Percentiles rank a stretch among this genome's conserved stretches.
Conservation (phyloP, 2,797 vertebrate genomes). For the Babyrousa celebensis region DNA sequence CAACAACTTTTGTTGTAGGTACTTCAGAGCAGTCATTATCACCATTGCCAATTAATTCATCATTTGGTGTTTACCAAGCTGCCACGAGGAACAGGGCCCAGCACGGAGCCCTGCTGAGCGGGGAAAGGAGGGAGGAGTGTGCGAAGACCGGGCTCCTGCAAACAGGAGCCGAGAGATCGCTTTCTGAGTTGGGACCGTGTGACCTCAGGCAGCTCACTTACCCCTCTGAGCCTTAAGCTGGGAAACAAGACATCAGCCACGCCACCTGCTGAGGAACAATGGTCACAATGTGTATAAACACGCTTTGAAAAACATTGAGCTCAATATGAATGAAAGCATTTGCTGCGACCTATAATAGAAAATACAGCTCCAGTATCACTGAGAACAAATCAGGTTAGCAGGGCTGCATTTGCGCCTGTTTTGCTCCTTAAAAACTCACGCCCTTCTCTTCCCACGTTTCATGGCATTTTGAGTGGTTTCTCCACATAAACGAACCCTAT, state of each 20-base stretch:
- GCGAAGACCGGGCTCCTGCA: not conserved
- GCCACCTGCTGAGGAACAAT: not conserved
- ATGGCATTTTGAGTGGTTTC: not conserved
- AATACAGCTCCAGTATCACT: not conserved
- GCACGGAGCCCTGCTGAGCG: constrained; percentile 44
- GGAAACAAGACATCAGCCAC: not conserved
- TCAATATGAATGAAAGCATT: constrained; percentile 37
- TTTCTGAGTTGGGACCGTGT: not conserved
- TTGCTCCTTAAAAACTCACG: constrained; percentile 43
- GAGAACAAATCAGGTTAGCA: constrained; percentile 8
- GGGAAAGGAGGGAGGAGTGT: not conserved
- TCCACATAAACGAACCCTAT: not conserved
- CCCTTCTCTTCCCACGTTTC: not conserved
- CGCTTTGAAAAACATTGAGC: constrained; percentile 29
- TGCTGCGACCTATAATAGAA: not conserved
- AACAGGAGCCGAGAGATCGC: not conserved
- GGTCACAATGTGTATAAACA: not conserved
- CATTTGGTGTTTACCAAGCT: constrained; percentile 82
- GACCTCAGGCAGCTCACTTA: not conserved
- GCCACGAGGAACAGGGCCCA: constrained; percentile 64
- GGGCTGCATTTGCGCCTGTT: not conserved
- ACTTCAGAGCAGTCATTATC: constrained; percentile 80
- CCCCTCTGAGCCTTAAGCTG: not conserved
- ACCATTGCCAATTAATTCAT: constrained; percentile 85
- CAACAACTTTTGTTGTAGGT: constrained; percentile 84